Evolutionary conservation across 2,888 invertebrate species (phyloP), one percentile per base, ranked within the genome.

Genomic region (Drosophila kanekoi): DNA sequence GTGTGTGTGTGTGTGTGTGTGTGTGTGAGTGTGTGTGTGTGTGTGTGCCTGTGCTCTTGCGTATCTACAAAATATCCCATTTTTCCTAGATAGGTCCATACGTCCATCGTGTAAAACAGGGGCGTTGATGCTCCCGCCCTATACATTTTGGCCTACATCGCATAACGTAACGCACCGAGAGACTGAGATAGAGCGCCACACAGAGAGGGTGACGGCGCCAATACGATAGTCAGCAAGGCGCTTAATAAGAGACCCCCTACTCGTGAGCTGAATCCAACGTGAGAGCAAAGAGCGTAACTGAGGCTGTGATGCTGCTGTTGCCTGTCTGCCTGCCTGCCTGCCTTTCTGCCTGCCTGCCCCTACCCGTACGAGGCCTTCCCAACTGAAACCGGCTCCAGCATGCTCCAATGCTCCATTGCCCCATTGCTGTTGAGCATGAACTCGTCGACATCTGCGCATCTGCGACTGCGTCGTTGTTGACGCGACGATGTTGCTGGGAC

Each of bases 41-140:
- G 20, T 37, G 16, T 35, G 52, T 43, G 38, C 40, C 32, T 49
- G 44, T 20, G 20, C 40, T 41, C 33, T 40, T 54, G 53, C 57
- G 70, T 72, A 76, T 64, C 64, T 65, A 76, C 41, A 75, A 74
- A 78, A 78, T 75, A 70, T 76, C 64, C 76, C 76, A 67, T 47
- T 75, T 74, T 74, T 71, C 58, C 65, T 67, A 65, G 61, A 72
- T 77, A 67, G 70, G 61, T 61, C 37, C 56, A 45, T 63, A 43
- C 52, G 52, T 40, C 32, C 37, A 68, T 51, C 56, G 52, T 68
- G 68, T 74, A 73, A 73, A 63, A 63, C 52, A 75, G 76, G 74
- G 74, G 72, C 76, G 75, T 75, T 35, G 72, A 61, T 76, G 58
- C 68, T 60, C 11, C 68, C 60, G 57, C 49, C 61, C 62, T 10